Evolutionary conservation across 2,888 invertebrate species (phyloP).

Genomic region (Gonocerus acuteangulatus): DNA sequence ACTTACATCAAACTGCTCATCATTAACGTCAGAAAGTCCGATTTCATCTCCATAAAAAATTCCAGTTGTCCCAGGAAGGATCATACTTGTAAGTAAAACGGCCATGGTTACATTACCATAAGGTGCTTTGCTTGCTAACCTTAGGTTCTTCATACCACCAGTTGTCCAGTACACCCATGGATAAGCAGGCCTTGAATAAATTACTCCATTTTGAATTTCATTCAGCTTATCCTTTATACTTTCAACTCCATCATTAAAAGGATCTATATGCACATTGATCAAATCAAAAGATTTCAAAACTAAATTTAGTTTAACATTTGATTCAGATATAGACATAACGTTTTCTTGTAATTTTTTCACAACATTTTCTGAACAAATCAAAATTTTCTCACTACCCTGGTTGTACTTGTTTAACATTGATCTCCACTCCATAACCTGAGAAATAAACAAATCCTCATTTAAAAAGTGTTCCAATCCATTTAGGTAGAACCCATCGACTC

Average conservation of each 20-base stretch:
- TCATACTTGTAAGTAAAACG: slow-evolving; percentile 63
- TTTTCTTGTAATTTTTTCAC: slow-evolving; percentile 46
- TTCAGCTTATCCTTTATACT: slow-evolving; percentile 48
- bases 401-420: slow-evolving; percentile 43
- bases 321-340: slow-evolving; percentile 39
- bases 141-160: slow-evolving; percentile 55
- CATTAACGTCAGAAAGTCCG: slow-evolving; percentile 55
- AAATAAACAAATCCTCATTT: slow-evolving; percentile 52
- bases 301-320: slow-evolving; percentile 45
- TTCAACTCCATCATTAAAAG: slow-evolving; percentile 43
- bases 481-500: slow-evolving; percentile 83
- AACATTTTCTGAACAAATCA: slow-evolving; percentile 58
- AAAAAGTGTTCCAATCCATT: slow-evolving; percentile 65
- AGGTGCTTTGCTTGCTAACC: slow-evolving; percentile 54
- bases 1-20: slow-evolving; percentile 48
- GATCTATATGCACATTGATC: slow-evolving; percentile 59
- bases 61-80: slow-evolving; percentile 77
- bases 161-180: slow-evolving; percentile 78
- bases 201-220: slow-evolving; percentile 49
- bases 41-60: slow-evolving; percentile 91
- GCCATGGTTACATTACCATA: slow-evolving; percentile 62
- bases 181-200: slow-evolving; percentile 56
- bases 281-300: slow-evolving; percentile 62
- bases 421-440: slow-evolving; percentile 61
- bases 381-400: slow-evolving; percentile 54